Conservation (phyloP, 2,797 vertebrate genomes). For the Labeo calbasu region DNA sequence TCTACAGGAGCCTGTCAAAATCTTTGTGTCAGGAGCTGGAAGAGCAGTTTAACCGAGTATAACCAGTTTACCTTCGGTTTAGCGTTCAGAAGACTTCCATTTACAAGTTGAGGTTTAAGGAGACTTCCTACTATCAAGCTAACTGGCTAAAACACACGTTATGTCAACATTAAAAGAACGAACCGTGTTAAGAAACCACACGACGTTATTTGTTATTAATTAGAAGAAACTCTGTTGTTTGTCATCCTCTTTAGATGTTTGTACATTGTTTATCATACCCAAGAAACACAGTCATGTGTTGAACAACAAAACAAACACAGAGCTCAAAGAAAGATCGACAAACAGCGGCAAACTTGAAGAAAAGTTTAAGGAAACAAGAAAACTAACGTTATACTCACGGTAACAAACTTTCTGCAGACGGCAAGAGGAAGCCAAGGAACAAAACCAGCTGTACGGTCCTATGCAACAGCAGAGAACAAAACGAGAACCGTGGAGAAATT, state of each 20-base stretch:
- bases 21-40: background rate
- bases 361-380: constrained; percentile 1
- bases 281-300: background rate
- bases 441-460: background rate
- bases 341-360: constrained; percentile 26
- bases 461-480: background rate
- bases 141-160: constrained; percentile 32
- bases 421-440: background rate
- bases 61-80: background rate
- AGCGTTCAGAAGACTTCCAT: background rate
- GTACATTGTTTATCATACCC: too few relatives aligned
- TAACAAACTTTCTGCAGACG: background rate
- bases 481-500: background rate
- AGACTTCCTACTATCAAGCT: constrained; percentile 34
- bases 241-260: background rate
- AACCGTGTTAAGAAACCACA: background rate
- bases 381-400: constrained; percentile 38
- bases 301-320: background rate
- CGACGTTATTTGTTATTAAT: background rate
- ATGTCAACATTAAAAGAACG: background rate
- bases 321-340: background rate
- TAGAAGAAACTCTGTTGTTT: background rate
- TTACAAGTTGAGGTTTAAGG: background rate
- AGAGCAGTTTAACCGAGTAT: background rate
- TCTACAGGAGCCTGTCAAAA: background rate